Evolutionary conservation across 2,797 vertebrate genomes (phyloP), one percentile per base, ranked within the genome.

Genomic region (Squalus acanthias): DNA sequence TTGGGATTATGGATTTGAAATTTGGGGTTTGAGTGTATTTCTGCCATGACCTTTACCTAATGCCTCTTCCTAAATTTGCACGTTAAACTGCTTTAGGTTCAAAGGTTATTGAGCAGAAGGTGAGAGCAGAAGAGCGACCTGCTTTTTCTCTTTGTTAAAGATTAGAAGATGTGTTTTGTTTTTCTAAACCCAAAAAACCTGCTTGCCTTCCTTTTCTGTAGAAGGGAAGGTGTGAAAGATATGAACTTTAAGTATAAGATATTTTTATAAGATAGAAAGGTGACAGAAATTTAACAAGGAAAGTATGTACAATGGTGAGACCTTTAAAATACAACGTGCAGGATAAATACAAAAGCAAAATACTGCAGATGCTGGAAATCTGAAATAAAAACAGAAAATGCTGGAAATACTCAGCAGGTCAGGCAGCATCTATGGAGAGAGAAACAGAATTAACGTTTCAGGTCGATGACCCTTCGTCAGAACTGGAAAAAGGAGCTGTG

Each of bases 201-300:
- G 76, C 65, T 39, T 39, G 39, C 39, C 39, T 39, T 39, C 39
- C 39, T 39, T 39, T 39, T 39, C 39, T 39, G 39, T 26, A 89
- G 92, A 46, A 87, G 29, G 63, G 93, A n/a, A 39, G 8, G 39
- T 39, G 6, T 95, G 94, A 60, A 93, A 7, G 57, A 39, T 39
- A 79, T 96, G 0, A 87, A 53, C 65, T 2, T 96, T 93, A 96
- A 96, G 96, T 96, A 96, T 29, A 96, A 50, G 87, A 6, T 96
- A 53, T 97, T 3, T 96, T 60, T 96, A 95, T 57, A 96, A 0
- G 96, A 69, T 39, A 85, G 24, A 91, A 91, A 39, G 20, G 39
- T 39, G 46, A 53, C 57, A 39, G 29, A 50, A 46, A 91, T 53
- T n/a, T 33, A 46, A 50, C 24, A 91, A 91, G 39, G 39, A 33